phyloP scores from a whole-genome alignment of 2,797 vertebrate species.

The Rhynchonycteris naso region DNA sequence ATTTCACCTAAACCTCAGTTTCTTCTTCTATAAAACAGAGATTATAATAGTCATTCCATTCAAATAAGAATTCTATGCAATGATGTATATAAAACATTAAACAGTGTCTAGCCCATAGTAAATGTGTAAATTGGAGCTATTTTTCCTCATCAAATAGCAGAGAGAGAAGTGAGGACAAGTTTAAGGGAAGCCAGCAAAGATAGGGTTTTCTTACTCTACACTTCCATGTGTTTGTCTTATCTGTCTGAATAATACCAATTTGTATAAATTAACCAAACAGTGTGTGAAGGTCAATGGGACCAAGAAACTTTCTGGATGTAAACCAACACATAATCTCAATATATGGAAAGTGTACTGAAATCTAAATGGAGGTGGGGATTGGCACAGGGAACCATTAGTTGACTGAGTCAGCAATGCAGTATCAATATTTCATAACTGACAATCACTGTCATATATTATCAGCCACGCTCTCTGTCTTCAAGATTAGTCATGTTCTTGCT shows the following conservation, averaged over 20 bases:
- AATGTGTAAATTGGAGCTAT: neutral
- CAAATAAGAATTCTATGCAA: neutral
- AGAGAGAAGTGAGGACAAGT: neutral
- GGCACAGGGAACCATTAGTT: neutral
- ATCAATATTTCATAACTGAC: neutral
- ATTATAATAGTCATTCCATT: neutral
- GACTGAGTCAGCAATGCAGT: neutral
- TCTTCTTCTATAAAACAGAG: neutral
- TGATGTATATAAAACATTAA: neutral
- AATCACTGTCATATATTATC: neutral
- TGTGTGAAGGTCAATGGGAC: neutral
- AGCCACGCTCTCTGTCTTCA: neutral
- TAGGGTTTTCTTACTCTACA: neutral
- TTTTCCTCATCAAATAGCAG: neutral
- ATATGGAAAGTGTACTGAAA: neutral
- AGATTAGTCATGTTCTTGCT: constrained; percentile 14
- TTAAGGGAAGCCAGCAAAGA: neutral
- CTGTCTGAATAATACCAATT: constrained; percentile 2
- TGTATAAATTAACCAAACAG: neutral
- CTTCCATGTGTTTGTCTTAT: neutral
- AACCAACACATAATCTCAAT: neutral
- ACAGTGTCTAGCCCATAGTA: neutral
- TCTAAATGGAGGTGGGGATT: neutral
- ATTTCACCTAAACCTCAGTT: neutral
- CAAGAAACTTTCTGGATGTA: neutral